These are phyloP conservation scores for Girardinichthys multiradiatus DNA, from an alignment of 2,113 vertebrate species.

Conservation along the genomic window DNA sequence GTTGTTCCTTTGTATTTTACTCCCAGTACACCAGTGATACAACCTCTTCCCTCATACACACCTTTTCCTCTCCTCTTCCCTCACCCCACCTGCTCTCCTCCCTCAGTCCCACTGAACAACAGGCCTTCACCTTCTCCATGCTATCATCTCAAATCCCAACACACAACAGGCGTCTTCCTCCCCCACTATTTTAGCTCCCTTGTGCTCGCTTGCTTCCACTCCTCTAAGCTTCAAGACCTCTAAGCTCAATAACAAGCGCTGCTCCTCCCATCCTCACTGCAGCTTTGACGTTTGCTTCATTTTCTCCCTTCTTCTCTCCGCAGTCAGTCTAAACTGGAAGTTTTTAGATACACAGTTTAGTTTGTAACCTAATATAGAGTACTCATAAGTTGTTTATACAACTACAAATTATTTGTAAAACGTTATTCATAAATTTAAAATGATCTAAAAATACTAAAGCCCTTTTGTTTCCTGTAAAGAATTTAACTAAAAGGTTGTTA, in stretches of 20 bases:
- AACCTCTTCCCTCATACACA: slow-evolving; percentile 69
- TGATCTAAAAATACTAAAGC: too few species aligned
- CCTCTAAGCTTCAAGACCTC: slow-evolving; percentile 49
- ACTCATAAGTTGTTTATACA: too few species aligned
- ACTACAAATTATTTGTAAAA: too few species aligned
- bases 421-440: too few species aligned
- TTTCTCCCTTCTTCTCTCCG: background rate
- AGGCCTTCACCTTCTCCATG: slow-evolving; percentile 71
- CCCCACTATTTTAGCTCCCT: slow-evolving; percentile 39
- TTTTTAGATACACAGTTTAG: background rate
- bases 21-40: slow-evolving; percentile 61
- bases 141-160: slow-evolving; percentile 65
- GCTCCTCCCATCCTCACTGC: slow-evolving; percentile 37
- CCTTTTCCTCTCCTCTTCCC: slow-evolving; percentile 46
- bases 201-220: slow-evolving; percentile 40
- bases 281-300: slow-evolving; percentile 5
- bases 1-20: slow-evolving; percentile 64
- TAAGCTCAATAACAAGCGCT: slow-evolving; percentile 41
- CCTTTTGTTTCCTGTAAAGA: too few species aligned
- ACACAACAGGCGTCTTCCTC: slow-evolving; percentile 50
- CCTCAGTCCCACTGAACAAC: slow-evolving; percentile 70
- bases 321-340: background rate
- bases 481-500: too few species aligned
- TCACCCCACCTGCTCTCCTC: slow-evolving; percentile 49
- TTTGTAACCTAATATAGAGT: background rate